These are phyloP conservation scores for Acropora yongei DNA, from an alignment of 64 coral and sea anemone genomes.

Conservation along the genomic window DNA sequence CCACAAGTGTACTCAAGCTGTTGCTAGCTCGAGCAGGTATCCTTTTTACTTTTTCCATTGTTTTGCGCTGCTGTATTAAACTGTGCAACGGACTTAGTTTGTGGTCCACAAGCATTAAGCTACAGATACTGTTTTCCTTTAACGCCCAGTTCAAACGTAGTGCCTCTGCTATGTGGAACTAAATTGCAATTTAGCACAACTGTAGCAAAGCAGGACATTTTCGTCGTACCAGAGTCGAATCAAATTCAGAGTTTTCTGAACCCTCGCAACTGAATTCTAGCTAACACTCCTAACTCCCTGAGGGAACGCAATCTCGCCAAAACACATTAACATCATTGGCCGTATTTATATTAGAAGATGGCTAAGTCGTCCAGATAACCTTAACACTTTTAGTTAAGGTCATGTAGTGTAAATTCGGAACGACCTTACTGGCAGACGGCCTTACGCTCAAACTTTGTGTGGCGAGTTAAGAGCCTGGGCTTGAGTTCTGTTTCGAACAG, in stretches of 20 bases:
- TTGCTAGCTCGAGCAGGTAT: neutral
- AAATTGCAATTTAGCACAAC: constrained; percentile 28
- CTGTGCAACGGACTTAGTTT: neutral
- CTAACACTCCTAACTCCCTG: constrained; percentile 3
- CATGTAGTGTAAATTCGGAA: neutral
- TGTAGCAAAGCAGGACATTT: constrained; percentile 34
- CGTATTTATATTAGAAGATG: neutral
- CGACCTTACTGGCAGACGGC: constrained; percentile 3
- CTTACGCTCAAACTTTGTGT: neutral
- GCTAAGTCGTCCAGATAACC: neutral
- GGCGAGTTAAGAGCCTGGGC: neutral
- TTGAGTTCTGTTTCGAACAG: neutral
- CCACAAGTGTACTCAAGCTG: neutral
- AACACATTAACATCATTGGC: constrained; percentile 17
- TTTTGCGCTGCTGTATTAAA: neutral
- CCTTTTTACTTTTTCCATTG: neutral
- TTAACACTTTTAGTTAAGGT: neutral
- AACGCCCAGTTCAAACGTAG: constrained; percentile 32
- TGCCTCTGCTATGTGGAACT: constrained; percentile 38
- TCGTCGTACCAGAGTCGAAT: too few species aligned
- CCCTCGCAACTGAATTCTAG: constrained; percentile 13
- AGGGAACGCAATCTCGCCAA: constrained; percentile 21
- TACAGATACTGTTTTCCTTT: neutral
- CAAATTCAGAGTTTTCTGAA: constrained; percentile 9
- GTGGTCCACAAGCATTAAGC: neutral